Evolutionary conservation across 1,140 invertebrate genomes (phyloP).

Genomic region (Calliopsis andreniformis): DNA sequence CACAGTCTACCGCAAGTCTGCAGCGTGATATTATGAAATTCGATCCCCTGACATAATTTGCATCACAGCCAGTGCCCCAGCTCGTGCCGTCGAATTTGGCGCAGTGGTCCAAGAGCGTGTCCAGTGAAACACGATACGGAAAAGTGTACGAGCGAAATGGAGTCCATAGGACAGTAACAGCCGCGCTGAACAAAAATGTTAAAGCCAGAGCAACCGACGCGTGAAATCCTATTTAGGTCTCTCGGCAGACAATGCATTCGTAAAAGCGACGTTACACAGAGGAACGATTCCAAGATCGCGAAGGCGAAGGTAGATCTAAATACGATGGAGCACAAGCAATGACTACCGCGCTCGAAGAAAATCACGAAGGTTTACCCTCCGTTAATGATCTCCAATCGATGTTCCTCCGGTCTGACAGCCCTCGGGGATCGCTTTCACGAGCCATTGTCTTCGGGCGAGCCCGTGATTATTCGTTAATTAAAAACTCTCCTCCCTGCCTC

Average conservation of each 20-base stretch:
- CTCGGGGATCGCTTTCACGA: conserved; percentile 48
- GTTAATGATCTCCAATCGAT: conserved; percentile 51
- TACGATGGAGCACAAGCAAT: conserved; percentile 28
- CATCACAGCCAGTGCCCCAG: no score
- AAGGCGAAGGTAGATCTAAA: conserved; percentile 7
- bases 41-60: no score
- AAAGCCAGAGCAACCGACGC: not conserved
- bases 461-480: conserved; percentile 59
- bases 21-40: no score
- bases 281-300: conserved; percentile 18
- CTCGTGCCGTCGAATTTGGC: no score
- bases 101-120: no score
- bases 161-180: not conserved
- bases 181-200: not conserved
- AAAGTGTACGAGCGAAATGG: not conserved
- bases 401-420: conserved; percentile 19
- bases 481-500: conserved; percentile 10
- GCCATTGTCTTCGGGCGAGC: conserved; percentile 51
- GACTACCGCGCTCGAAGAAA: conserved; percentile 45
- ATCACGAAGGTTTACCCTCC: conserved; percentile 3
- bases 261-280: conserved; percentile 10
- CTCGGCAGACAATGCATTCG: not conserved
- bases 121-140: not conserved
- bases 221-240: not conserved
- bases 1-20: no score